Evolutionary conservation across 2,113 vertebrate genomes (phyloP), one percentile per base, ranked within the genome.

Genomic region (Ameiurus melas): DNA sequence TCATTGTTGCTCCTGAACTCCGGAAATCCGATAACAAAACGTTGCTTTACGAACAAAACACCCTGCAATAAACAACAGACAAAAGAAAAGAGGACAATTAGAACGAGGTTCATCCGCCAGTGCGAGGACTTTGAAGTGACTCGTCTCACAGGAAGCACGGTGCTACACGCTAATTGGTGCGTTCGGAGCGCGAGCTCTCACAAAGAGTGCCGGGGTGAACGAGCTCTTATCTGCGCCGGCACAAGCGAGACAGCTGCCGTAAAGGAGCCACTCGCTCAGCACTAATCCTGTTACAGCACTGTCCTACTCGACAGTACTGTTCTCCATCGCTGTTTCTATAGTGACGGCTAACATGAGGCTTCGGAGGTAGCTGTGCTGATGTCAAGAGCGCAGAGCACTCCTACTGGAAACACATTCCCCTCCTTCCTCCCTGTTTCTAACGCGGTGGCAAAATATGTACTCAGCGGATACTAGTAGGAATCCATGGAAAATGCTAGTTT

Each of bases 31-130:
- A 25, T 60, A 16, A 89, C 16, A 55, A 88, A 90, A 91, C 68
- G 73, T 8, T 12, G 47, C 91, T 91, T 92, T 96, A 96, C 17
- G 92, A 94, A 92, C 95, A 96, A 93, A 96, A 96, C 89, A 96
- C 96, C 94, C 96, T 96, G 93, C 20, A 88, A 93, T 71, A 84
- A 73, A 88, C 39, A 92, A 43, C 4, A 43, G 19, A 88, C 73
- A 89, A 27, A 90, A 82, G 79, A 7, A 87, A 90, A 22, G 88
- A 80, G 79, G 60, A 89, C 58, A 79, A 77, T 84, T 39, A 84
- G 36, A 84, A 84, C 70, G 57, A 78, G 30, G 78, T 33, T 85
- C 88, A 89, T 92, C 90, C 87, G 91, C 86, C 89, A 79, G 70
- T 64, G 89, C 85, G 85, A 89, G 80, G 86, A 91, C 89, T 91